Evolutionary conservation across 2,797 vertebrate species (phyloP), one percentile per base, ranked within the genome.

Genomic region (Microhierax caerulescens): DNA sequence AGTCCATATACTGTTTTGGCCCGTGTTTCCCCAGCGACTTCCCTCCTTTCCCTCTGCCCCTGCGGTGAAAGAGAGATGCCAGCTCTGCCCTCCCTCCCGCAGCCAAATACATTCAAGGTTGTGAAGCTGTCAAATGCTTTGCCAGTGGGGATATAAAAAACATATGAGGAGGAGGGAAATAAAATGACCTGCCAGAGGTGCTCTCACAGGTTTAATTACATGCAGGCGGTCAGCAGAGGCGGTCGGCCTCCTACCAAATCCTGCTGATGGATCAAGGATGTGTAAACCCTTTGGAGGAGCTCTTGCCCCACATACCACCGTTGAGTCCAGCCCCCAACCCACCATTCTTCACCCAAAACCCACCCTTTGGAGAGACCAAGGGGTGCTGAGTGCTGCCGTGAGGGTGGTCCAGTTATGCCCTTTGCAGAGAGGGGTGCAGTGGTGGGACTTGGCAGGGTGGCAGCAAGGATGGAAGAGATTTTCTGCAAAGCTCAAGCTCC

Each of bases 181-280:
- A 27, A 84, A 65, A 63, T n/a, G 83, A 76, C 47, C 87, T 80
- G 90, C 83, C 74, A 83, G 82, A 78, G 78, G 78, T 75, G 63
- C 22, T 23, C 83, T 76, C 4, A 0, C 56, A 43, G 69, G 47
- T 83, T 61, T 77, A 15, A 70, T 61, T 21, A 14, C 19, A 16
- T 3, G 8, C 78, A 78, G 85, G 51, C 15, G 2, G 27, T n/a
- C 86, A 70, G 75, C 76, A 68, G 53, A 47, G 85, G 47, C 10
- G 2, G 14, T 56, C 60, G n/a, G 9, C 74, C 25, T 65, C 63
- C 61, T 37, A 14, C 79, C 45, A 19, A 34, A 24, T 21, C 69
- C 73, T 51, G 36, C n/a, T 10, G 18, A 5, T 21, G 57, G 23
- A 8, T 41, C 34, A 10, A 45, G 78, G 78, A 18, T n/a, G 56